phyloP scores from a whole-genome alignment of 2,113 vertebrate species.

The Galeopterus variegatus region DNA sequence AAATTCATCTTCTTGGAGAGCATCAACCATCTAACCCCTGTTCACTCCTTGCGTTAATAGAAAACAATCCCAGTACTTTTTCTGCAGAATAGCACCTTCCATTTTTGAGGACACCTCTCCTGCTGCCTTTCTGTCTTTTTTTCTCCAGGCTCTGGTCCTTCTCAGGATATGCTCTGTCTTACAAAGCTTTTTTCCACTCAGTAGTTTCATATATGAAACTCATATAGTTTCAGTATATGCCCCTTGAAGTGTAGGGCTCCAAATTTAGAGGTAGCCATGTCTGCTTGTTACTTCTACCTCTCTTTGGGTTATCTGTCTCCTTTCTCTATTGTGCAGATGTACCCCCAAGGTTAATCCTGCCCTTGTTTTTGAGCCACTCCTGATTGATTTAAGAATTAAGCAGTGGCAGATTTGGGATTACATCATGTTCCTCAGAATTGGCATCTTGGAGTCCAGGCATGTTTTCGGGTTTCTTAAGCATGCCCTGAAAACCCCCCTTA shows the following conservation, averaged over 20 bases:
- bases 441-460: neutral
- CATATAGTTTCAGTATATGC: neutral
- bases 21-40: neutral
- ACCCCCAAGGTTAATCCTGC: neutral
- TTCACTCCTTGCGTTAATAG: neutral
- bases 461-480: neutral
- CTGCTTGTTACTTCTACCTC: neutral
- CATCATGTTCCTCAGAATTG: neutral
- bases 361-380: neutral
- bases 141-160: neutral
- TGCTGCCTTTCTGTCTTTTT: neutral
- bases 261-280: neutral
- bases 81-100: neutral
- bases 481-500: no score
- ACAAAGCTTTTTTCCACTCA: neutral
- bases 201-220: neutral
- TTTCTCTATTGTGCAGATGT: neutral
- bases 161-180: neutral
- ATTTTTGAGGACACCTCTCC: neutral
- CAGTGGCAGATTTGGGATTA: neutral
- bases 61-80: neutral
- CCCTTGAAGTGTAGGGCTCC: neutral
- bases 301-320: neutral
- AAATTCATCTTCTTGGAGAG: neutral
- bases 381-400: neutral